A percentile compares a stretch with the other conserved stretches of the same genome.
Evolutionary conservation across 2,888 invertebrate genomes (phyloP).

Genomic region (Tetropium fuscum): DNA sequence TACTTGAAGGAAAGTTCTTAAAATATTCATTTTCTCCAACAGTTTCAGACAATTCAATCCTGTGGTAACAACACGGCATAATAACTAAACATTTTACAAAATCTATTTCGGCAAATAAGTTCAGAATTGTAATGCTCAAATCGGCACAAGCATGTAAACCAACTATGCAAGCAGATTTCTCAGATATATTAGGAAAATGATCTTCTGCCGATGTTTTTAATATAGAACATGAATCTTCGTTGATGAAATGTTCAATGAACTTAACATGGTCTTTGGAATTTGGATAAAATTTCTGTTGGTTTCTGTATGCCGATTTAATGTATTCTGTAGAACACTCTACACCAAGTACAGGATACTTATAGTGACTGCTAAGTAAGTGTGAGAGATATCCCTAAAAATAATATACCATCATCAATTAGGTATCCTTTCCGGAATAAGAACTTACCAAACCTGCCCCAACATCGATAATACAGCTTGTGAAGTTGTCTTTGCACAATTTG

Average conservation of each 20-base stretch:
- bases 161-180: slow-evolving; percentile 65
- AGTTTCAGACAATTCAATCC: slow-evolving; percentile 65
- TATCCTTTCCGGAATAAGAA: slow-evolving; percentile 8
- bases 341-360: slow-evolving; percentile 74
- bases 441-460: slow-evolving; percentile 82
- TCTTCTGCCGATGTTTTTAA: slow-evolving; percentile 49
- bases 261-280: slow-evolving; percentile 69
- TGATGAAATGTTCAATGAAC: slow-evolving; percentile 72
- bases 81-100: slow-evolving; percentile 71
- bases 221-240: slow-evolving; percentile 66
- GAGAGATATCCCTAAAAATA: slow-evolving; percentile 77
- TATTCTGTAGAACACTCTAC: slow-evolving; percentile 73
- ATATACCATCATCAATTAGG: background rate
- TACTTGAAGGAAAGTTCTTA: slow-evolving; percentile 77
- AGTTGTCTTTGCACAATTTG: slow-evolving; percentile 65
- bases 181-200: slow-evolving; percentile 30
- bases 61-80: slow-evolving; percentile 87
- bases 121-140: slow-evolving; percentile 76
- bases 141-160: slow-evolving; percentile 86
- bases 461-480: slow-evolving; percentile 73
- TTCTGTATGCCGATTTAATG: slow-evolving; percentile 70
- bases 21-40: slow-evolving; percentile 63
- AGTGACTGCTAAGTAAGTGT: slow-evolving; percentile 72
- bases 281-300: slow-evolving; percentile 70
- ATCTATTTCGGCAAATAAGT: slow-evolving; percentile 73